A percentile compares a stretch with the other conserved stretches of the same genome.
These are phyloP conservation scores for Pogonomyrmex barbatus DNA, from an alignment of 1,140 invertebrate species.

Conservation along the genomic window DNA sequence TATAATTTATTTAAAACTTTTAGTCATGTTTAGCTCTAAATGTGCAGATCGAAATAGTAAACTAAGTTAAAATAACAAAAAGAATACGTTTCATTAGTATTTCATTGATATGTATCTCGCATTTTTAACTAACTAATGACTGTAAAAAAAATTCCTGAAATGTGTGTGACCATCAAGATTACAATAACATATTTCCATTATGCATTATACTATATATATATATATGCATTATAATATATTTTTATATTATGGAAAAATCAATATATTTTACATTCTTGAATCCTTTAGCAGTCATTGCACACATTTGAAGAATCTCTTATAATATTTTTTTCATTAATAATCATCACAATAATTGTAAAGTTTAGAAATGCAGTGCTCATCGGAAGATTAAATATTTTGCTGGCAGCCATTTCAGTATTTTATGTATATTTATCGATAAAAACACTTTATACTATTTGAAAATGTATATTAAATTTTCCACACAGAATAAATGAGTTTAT, in stretches of 20 bases:
- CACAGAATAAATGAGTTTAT: conserved; percentile 32
- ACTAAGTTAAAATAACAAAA: not conserved
- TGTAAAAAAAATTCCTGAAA: conserved; percentile 43
- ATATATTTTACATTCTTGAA: not conserved
- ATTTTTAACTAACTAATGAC: conserved; percentile 28
- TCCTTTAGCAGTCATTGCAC: conserved; percentile 29
- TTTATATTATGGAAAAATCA: not conserved
- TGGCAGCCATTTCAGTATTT: conserved; percentile 42
- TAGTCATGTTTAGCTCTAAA: conserved; percentile 42
- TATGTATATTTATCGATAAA: conserved; percentile 36
- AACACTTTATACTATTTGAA: conserved; percentile 44
- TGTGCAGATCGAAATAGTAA: conserved; percentile 1
- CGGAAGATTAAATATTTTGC: conserved; percentile 55
- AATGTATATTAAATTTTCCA: conserved; percentile 36
- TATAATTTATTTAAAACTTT: conserved; percentile 14
- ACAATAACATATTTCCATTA: not conserved
- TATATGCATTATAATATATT: not conserved
- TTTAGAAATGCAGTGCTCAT: conserved; percentile 45
- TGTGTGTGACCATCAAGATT: conserved; percentile 33
- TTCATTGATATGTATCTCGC: conserved; percentile 49
- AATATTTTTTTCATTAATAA: conserved; percentile 36
- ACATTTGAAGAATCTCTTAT: conserved; percentile 45
- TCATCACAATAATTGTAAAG: conserved; percentile 57
- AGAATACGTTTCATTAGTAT: conserved; percentile 1
- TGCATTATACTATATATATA: not conserved